Evolutionary conservation across 2,888 invertebrate species (phyloP).

Genomic region (Nasonia oneida): DNA sequence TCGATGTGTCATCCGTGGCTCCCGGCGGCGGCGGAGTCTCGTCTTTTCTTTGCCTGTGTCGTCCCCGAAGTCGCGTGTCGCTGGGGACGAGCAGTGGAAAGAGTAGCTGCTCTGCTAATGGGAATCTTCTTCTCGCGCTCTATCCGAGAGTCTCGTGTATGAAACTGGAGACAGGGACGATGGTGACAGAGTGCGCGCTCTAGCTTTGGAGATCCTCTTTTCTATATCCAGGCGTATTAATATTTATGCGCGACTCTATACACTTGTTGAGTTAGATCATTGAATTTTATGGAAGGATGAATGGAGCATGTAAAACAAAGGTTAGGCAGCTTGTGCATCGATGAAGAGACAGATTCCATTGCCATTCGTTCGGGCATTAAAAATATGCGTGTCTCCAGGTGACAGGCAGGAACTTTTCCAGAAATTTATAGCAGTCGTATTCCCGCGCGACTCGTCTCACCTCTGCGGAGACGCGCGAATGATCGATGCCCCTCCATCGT

Average conservation of each 20-base stretch:
- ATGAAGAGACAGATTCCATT: too few relatives aligned
- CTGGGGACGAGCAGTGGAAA: slow-evolving; percentile 11
- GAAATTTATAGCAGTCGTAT: slow-evolving; percentile 43
- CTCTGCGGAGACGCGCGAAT: slow-evolving; percentile 13
- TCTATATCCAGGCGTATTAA: neutral
- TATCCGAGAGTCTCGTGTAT: slow-evolving; percentile 47
- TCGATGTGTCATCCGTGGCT: slow-evolving; percentile 71
- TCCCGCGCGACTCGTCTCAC: slow-evolving; percentile 19
- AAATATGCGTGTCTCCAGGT: neutral
- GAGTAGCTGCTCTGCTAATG: slow-evolving; percentile 40
- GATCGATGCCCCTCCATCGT: slow-evolving; percentile 32
- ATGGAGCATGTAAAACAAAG: too few relatives aligned
- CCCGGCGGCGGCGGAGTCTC: slow-evolving; percentile 45
- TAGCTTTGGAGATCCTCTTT: neutral
- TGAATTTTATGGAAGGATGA: neutral
- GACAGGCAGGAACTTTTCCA: slow-evolving; percentile 30
- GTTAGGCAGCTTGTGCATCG: too few relatives aligned
- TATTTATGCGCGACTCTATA: slow-evolving; percentile 22
- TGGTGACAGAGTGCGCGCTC: slow-evolving; percentile 12
- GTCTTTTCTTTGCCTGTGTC: slow-evolving; percentile 66
- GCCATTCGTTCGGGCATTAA: too few relatives aligned
- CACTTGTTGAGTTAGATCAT: neutral
- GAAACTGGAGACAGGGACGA: slow-evolving; percentile 63
- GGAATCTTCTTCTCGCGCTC: slow-evolving; percentile 55
- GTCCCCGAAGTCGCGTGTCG: slow-evolving; percentile 10